Percentiles rank a stretch among this genome's conserved stretches.
Evolutionary conservation across 1,140 invertebrate species (phyloP).

Genomic region (Bombus pyrosoma): DNA sequence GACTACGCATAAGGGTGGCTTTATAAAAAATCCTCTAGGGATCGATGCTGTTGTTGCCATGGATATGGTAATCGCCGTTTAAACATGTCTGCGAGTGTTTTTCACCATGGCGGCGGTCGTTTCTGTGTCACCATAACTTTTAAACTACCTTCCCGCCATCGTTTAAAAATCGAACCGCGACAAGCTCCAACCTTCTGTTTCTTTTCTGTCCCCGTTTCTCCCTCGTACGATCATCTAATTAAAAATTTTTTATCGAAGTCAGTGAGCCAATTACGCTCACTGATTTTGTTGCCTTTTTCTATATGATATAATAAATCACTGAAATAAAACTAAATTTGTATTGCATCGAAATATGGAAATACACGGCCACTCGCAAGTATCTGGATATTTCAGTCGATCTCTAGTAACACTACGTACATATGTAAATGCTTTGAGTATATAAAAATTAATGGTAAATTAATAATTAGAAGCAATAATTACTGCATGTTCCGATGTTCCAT

Average conservation of each 20-base stretch:
- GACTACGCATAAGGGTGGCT: slow-evolving; percentile 67
- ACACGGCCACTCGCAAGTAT: no score
- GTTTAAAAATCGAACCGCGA: slow-evolving; percentile 1
- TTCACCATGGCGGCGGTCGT: slow-evolving; percentile 48
- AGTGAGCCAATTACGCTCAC: background rate
- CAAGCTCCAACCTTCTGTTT: background rate
- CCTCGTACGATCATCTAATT: background rate
- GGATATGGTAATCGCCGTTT: slow-evolving; percentile 64
- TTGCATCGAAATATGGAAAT: background rate
- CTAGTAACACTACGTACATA: no score
- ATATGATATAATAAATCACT: background rate
- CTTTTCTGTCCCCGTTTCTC: background rate
- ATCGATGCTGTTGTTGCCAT: slow-evolving; percentile 66
- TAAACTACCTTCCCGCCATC: slow-evolving; percentile 27
- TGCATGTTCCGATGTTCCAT: no score
- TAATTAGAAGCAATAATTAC: no score
- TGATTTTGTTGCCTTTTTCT: background rate
- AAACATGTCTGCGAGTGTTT: slow-evolving; percentile 55
- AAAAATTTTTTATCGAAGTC: background rate
- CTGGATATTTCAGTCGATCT: no score
- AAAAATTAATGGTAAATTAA: no score
- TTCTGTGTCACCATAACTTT: slow-evolving; percentile 45
- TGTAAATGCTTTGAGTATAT: no score
- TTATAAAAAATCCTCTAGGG: slow-evolving; percentile 67
- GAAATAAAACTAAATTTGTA: background rate